Base-by-base conservation (phyloP, 2,888 invertebrate genomes). In the Callyntrura sp. region DNA sequence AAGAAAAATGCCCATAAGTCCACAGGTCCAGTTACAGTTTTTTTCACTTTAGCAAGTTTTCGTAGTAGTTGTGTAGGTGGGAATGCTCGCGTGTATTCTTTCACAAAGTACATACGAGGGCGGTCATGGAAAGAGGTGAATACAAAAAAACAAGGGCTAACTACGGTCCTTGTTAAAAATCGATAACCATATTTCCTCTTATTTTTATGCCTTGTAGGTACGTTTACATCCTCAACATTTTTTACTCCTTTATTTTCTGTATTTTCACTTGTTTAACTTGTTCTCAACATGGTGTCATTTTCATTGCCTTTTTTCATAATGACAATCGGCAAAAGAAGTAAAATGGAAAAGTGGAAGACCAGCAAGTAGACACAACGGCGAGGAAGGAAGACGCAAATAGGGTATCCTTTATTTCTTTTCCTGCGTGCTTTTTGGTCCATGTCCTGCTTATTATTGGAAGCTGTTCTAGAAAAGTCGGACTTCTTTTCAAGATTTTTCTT, bases 241-340 rank as follows among this genome's bases (percentile, higher is more conserved):
- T 45, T 65, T 65, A 45, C 62, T 86, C 85, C 6, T 2, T 65
- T 60, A 43, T 23, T 70, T 35, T 48, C n/a, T n/a, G 14, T 57
- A 35, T 48, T 23, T 6, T 45, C 57, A 17, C 35, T 35, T n/a
- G 35, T 68, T 70, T 51, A 51, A 51, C 51, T 51, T 76, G 48
- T 83, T 89, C 79, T 78, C 78, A 35, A 35, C 35, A 57, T 81
- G 90, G 90, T 90, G 85, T 90, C 90, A 82, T 82, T 90, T 90
- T 85, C 90, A 85, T 90, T 90, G 79, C 90, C 62, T 62, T 85
- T 62, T 85, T 90, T 90, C 85, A 85, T 85, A 90, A 79, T 90
- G 90, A 85, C 90, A 90, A 90, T 90, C 85, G 90, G 90, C 90
- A 90, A 88, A 55, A 25, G 6, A 35, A 4, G 35, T n/a, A 35